Conservation (phyloP, 2,888 invertebrate species). For the Cyaniris semiargus region DNA sequence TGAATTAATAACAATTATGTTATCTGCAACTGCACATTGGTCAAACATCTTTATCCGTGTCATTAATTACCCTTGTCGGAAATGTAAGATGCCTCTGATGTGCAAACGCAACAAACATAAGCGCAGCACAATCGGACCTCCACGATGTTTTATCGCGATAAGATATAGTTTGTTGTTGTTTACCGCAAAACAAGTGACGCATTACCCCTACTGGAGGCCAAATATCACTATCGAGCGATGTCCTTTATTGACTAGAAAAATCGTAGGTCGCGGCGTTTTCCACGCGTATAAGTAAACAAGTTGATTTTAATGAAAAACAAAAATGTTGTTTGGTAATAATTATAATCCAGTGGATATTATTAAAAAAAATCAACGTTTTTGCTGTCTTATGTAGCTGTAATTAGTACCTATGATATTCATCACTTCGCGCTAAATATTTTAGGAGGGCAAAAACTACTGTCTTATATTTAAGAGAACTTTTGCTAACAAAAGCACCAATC, state of each 20-base stretch:
- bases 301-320: neutral
- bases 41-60: neutral
- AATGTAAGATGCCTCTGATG: neutral
- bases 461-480: too few species aligned
- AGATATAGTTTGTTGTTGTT: conserved; percentile 12
- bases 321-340: neutral
- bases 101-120: neutral
- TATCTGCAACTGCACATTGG: neutral
- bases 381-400: too few species aligned
- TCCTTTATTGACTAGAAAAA: neutral
- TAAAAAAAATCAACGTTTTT: too few species aligned
- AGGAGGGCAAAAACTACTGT: too few species aligned
- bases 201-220: neutral
- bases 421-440: too few species aligned
- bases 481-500: too few species aligned
- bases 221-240: neutral
- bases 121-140: conserved; percentile 1
- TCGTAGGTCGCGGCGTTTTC: neutral
- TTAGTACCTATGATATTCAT: too few species aligned
- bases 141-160: neutral
- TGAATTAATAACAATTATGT: too few species aligned
- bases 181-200: conserved; percentile 19
- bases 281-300: neutral
- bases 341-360: neutral
- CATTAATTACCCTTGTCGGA: neutral